Evolutionary conservation across 2,113 vertebrate species (phyloP).

Genomic region (Uria lomvia): DNA sequence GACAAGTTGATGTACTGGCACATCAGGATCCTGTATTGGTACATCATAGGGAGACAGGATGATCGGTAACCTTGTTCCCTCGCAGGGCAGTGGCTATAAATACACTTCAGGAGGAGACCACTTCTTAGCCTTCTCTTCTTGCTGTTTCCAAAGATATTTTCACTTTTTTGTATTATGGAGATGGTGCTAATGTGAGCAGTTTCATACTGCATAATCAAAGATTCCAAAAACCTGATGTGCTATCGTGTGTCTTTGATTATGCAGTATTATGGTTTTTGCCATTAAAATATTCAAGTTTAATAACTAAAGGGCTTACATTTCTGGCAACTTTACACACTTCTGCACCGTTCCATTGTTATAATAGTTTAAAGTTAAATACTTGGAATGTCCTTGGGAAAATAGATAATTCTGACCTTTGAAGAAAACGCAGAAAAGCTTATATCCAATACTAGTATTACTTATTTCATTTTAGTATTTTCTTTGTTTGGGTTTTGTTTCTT

Average conservation of each 20-base stretch:
- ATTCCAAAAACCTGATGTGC: not conserved
- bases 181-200: not conserved
- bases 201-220: not conserved
- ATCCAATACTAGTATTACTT: not conserved
- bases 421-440: not conserved
- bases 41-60: not conserved
- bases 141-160: not conserved
- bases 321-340: not conserved
- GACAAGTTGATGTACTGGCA: not conserved
- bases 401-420: not conserved
- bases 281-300: not conserved
- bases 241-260: not conserved
- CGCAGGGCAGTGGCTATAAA: not conserved
- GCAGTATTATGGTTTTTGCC: not conserved
- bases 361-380: not conserved
- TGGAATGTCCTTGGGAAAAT: not conserved
- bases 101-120: not conserved
- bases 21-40: not conserved
- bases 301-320: not conserved
- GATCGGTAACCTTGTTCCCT: not conserved
- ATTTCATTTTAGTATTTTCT: not conserved
- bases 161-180: not conserved
- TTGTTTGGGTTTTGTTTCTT: not conserved
- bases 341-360: not conserved
- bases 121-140: not conserved